These are phyloP conservation scores for Potamilus streckersoni DNA, from an alignment of 1,140 invertebrate genomes.

Conservation along the genomic window DNA sequence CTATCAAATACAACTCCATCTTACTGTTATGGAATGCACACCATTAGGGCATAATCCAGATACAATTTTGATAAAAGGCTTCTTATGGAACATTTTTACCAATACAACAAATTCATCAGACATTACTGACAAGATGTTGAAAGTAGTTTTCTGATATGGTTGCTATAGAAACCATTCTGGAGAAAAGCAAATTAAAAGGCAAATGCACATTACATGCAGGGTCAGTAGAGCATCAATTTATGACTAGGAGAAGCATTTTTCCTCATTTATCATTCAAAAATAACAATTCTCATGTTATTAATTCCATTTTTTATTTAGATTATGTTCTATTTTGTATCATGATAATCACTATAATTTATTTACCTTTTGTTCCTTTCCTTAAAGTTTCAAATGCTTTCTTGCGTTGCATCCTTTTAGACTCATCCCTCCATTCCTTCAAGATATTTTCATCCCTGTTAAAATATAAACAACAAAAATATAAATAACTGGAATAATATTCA, in stretches of 20 bases:
- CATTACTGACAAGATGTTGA: too few relatives aligned
- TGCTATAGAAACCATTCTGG: too few relatives aligned
- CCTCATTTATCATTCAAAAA: not conserved
- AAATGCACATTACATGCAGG: not conserved
- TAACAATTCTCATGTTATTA: not conserved
- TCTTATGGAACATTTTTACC: too few relatives aligned
- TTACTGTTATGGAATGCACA: too few relatives aligned
- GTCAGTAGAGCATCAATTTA: too few relatives aligned
- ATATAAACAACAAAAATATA: not conserved
- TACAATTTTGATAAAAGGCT: too few relatives aligned
- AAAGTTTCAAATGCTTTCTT: slow-evolving; percentile 55
- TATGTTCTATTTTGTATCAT: not conserved
- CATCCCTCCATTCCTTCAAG: slow-evolving; percentile 58
- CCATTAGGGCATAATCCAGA: too few relatives aligned
- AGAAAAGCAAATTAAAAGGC: not conserved
- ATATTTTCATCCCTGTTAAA: slow-evolving; percentile 53
- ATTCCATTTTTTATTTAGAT: not conserved
- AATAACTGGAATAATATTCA: too few relatives aligned
- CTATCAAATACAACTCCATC: too few relatives aligned
- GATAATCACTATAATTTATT: not conserved
- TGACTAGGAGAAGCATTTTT: too few relatives aligned
- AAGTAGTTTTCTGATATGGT: too few relatives aligned
- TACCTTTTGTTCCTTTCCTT: slow-evolving; percentile 50
- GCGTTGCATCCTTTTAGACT: slow-evolving; percentile 55
- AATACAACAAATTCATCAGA: too few relatives aligned